phyloP scores from a whole-genome alignment of 2,888 invertebrate genomes.

The Hypolimnas misippus region DNA sequence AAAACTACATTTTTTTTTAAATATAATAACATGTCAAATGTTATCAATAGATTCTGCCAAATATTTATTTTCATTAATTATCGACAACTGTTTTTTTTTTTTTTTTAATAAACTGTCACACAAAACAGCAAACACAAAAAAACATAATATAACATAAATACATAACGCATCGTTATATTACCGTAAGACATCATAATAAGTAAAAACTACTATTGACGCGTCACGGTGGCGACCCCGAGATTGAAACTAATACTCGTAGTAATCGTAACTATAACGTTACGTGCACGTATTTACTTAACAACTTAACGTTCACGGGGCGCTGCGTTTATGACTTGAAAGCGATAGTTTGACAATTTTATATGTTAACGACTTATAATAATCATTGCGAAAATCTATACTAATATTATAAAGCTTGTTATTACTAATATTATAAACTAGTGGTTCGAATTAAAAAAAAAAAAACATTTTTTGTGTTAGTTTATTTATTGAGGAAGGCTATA shows the following conservation, averaged over 20 bases:
- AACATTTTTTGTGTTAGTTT: too few species aligned
- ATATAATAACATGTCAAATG: too few species aligned
- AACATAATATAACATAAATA: not conserved
- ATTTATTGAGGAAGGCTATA: too few species aligned
- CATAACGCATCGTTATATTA: constrained; percentile 1
- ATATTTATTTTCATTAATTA: too few species aligned
- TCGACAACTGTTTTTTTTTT: too few species aligned
- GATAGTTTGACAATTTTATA: constrained; percentile 40
- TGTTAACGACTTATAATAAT: not conserved
- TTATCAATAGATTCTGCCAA: too few species aligned
- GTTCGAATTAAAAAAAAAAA: too few species aligned
- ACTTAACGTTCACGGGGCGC: constrained; percentile 39
- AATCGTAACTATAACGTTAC: constrained; percentile 33
- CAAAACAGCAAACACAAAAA: not conserved
- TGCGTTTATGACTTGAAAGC: constrained; percentile 38
- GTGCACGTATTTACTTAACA: constrained; percentile 37
- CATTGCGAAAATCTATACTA: too few species aligned
- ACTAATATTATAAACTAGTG: too few species aligned
- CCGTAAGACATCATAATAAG: constrained; percentile 20
- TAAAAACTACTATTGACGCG: constrained; percentile 43
- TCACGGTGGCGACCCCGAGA: constrained; percentile 65
- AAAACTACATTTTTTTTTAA: too few species aligned
- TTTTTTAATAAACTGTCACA: too few species aligned
- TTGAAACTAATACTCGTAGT: constrained; percentile 51
- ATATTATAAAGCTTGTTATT: too few species aligned